Evolutionary conservation across 1,140 invertebrate species (phyloP).

Genomic region (Telenomus remus): DNA sequence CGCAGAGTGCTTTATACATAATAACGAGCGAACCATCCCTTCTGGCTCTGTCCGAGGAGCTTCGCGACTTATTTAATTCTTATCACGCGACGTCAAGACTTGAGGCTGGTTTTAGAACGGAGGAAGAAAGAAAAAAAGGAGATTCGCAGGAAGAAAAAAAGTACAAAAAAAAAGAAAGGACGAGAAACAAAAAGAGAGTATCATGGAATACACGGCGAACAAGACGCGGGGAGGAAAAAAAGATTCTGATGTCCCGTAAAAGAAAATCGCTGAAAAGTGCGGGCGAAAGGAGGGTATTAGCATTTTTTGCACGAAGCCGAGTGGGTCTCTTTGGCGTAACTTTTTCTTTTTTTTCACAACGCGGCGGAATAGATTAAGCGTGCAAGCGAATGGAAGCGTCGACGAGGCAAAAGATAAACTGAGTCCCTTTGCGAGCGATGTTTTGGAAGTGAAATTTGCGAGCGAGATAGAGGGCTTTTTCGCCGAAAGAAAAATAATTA

Average conservation of each 20-base stretch:
- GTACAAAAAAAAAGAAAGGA: background rate
- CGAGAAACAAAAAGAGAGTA: conserved; percentile 1
- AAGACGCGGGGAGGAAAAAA: conserved; percentile 5
- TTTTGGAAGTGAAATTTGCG: conserved; percentile 58
- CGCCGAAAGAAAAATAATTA: conserved; percentile 66
- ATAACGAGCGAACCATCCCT: conserved; percentile 14
- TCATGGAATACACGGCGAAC: background rate
- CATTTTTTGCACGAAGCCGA: conserved; percentile 58
- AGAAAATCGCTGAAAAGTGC: conserved; percentile 42
- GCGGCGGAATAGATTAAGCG: conserved; percentile 43
- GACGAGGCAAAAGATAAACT: conserved; percentile 58
- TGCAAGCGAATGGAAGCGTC: conserved; percentile 46
- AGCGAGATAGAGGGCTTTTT: conserved; percentile 39
- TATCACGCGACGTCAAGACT: conserved; percentile 39
- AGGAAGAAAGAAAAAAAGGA: conserved; percentile 12
- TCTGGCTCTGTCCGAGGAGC: conserved; percentile 17
- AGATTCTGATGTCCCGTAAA: conserved; percentile 9
- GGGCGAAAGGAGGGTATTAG: conserved; percentile 42
- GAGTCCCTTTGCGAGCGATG: conserved; percentile 43
- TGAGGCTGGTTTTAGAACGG: conserved; percentile 26
- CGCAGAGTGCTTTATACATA: conserved; percentile 39
- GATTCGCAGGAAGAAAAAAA: background rate
- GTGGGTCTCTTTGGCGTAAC: conserved; percentile 44
- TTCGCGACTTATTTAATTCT: conserved; percentile 36
- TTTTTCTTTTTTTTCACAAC: conserved; percentile 31